Evolutionary conservation across 2,113 vertebrate species (phyloP).

Genomic region (Dromiciops gliroides): DNA sequence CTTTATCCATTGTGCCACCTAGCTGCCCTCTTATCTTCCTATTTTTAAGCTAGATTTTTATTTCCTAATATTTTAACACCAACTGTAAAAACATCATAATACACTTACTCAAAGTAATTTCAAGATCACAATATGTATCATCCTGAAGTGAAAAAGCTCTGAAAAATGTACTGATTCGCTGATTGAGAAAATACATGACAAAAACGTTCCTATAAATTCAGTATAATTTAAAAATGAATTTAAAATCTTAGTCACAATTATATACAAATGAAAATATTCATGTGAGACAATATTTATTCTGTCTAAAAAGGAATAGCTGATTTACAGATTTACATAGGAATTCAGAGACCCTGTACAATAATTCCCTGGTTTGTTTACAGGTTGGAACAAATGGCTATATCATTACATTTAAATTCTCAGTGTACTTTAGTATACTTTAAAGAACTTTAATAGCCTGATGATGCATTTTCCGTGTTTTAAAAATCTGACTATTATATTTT

Average conservation of each 20-base stretch:
- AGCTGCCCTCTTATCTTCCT: too few relatives aligned
- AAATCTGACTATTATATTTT: conserved; percentile 2
- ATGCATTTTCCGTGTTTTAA: background rate
- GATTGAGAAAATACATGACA: background rate
- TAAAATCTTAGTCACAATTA: background rate
- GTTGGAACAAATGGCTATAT: background rate
- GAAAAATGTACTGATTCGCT: background rate
- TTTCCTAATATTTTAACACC: background rate
- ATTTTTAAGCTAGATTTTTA: conserved; percentile 11
- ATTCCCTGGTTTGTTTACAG: background rate
- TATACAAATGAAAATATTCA: background rate
- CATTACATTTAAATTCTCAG: background rate
- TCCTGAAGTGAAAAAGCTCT: conserved; percentile 28
- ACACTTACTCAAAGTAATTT: conserved; percentile 43
- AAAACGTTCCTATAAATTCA: background rate
- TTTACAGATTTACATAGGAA: background rate
- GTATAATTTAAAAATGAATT: background rate
- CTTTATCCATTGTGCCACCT: too few relatives aligned
- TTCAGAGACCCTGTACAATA: background rate
- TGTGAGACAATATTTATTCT: background rate
- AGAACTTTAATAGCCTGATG: background rate
- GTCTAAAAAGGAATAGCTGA: background rate
- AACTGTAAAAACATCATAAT: conserved; percentile 26
- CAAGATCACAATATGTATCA: background rate
- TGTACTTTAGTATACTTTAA: background rate